A percentile compares a stretch with the other conserved stretches of the same genome.
Evolutionary conservation across 2,113 vertebrate species (phyloP).

Genomic region (Cathartes aura): DNA sequence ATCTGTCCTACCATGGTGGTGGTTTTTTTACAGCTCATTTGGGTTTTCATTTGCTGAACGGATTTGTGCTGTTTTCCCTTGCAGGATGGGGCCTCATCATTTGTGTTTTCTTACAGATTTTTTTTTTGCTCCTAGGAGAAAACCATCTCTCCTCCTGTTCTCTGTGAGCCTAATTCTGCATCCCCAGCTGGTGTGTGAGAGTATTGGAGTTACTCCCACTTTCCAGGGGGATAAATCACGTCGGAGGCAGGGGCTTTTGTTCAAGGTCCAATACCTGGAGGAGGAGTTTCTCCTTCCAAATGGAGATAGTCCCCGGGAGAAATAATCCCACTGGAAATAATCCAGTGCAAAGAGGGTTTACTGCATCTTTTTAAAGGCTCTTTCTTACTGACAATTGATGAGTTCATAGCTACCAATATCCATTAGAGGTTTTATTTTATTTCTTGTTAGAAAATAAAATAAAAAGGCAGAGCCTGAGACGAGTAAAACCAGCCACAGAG

Average conservation of each 20-base stretch:
- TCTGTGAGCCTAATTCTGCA: background rate
- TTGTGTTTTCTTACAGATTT: background rate
- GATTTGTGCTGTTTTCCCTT: constrained; percentile 26
- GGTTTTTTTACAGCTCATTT: constrained; percentile 51
- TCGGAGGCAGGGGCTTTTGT: background rate
- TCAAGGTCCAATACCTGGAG: background rate
- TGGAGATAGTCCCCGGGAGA: background rate
- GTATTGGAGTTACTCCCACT: background rate
- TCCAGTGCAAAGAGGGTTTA: constrained; percentile 27
- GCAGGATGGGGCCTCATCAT: constrained; percentile 10
- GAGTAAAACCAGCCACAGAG: constrained; percentile 38
- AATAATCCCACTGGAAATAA: constrained; percentile 52
- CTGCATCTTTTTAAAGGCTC: constrained; percentile 28
- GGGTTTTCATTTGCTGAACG: constrained; percentile 23
- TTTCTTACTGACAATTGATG: constrained; percentile 29
- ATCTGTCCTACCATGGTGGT: background rate
- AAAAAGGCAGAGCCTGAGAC: constrained; percentile 11
- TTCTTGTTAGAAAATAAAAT: constrained; percentile 59
- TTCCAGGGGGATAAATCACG: background rate
- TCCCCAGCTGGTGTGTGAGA: background rate
- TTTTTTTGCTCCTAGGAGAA: background rate
- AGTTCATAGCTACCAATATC: constrained; percentile 56
- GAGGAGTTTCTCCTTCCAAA: background rate
- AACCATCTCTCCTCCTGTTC: background rate
- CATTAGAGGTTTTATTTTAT: constrained; percentile 64